Percentiles rank a stretch among this genome's conserved stretches.
These are phyloP conservation scores for Trichosurus vulpecula DNA, from an alignment of 2,797 vertebrate genomes.

Conservation along the genomic window DNA sequence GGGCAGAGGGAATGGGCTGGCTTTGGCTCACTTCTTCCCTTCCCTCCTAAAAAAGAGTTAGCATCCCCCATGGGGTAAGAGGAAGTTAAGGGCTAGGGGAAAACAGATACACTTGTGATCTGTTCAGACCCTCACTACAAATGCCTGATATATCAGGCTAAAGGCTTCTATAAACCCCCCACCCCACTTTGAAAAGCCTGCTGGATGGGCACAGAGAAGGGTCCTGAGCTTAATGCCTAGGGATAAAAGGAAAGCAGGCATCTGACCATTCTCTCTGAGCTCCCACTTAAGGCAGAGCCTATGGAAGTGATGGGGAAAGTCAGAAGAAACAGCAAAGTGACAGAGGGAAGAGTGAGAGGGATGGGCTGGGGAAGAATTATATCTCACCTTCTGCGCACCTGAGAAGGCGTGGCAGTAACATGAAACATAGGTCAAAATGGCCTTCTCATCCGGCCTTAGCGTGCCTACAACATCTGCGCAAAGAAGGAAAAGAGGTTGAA, in stretches of 20 bases:
- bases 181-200: not conserved
- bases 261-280: not conserved
- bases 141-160: not conserved
- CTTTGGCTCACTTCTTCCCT: not conserved
- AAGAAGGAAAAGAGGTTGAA: constrained; percentile 91
- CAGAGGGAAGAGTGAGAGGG: constrained; percentile 57
- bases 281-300: constrained; percentile 1
- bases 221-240: not conserved
- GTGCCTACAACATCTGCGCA: constrained; percentile 99
- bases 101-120: not conserved
- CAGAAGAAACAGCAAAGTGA: constrained; percentile 15
- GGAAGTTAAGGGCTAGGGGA: not conserved
- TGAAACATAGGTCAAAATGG: constrained; percentile 99
- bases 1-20: not conserved
- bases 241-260: not conserved
- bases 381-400: constrained; percentile 99
- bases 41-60: not conserved
- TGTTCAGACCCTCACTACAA: not conserved
- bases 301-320: not conserved
- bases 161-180: not conserved
- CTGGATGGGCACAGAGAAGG: not conserved
- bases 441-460: constrained; percentile 99
- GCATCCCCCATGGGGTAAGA: not conserved
- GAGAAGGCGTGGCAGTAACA: constrained; percentile 99
- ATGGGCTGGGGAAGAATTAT: constrained; percentile 75